A percentile compares a stretch with the other conserved stretches of the same genome.
Evolutionary conservation across 2,888 invertebrate genomes (phyloP).

Genomic region (Unio delphinus): DNA sequence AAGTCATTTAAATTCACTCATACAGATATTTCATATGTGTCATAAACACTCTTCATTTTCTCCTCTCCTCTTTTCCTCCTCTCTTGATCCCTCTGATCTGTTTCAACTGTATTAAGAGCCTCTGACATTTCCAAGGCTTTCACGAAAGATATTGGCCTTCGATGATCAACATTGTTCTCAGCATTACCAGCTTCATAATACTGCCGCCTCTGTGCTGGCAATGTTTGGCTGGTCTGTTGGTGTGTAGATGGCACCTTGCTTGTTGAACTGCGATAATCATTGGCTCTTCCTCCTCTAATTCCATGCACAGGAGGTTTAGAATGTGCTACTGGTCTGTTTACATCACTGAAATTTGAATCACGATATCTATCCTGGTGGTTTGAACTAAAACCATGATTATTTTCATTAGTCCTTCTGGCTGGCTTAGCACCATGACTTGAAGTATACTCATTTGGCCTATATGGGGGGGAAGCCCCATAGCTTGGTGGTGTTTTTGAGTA

Average conservation of each 20-base stretch:
- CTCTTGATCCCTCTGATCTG: slow-evolving; percentile 27
- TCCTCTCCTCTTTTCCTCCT: slow-evolving; percentile 26
- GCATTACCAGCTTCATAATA: slow-evolving; percentile 14
- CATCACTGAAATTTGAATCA: background rate
- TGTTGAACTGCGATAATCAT: no score
- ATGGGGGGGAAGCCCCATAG: slow-evolving; percentile 10
- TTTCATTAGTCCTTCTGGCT: slow-evolving; percentile 7
- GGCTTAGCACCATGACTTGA: slow-evolving; percentile 3
- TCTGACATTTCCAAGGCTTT: slow-evolving; percentile 71
- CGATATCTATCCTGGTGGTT: background rate
- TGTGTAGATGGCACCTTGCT: background rate
- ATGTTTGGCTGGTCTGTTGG: slow-evolving; percentile 23
- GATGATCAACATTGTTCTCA: slow-evolving; percentile 15
- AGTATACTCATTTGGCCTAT: slow-evolving; percentile 1
- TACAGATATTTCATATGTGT: slow-evolving; percentile 64
- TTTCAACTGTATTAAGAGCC: slow-evolving; percentile 52
- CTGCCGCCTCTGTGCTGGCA: slow-evolving; percentile 20
- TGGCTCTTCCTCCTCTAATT: no score
- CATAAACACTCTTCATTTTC: slow-evolving; percentile 59
- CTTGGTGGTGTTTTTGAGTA: slow-evolving; percentile 22
- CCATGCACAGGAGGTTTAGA: no score
- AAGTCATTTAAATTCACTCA: slow-evolving; percentile 11
- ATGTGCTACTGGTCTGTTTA: no score
- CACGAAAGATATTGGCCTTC: slow-evolving; percentile 70
- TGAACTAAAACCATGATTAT: slow-evolving; percentile 1